Evolutionary conservation across 2,888 invertebrate genomes (phyloP).

Genomic region (Phengaris arion): DNA sequence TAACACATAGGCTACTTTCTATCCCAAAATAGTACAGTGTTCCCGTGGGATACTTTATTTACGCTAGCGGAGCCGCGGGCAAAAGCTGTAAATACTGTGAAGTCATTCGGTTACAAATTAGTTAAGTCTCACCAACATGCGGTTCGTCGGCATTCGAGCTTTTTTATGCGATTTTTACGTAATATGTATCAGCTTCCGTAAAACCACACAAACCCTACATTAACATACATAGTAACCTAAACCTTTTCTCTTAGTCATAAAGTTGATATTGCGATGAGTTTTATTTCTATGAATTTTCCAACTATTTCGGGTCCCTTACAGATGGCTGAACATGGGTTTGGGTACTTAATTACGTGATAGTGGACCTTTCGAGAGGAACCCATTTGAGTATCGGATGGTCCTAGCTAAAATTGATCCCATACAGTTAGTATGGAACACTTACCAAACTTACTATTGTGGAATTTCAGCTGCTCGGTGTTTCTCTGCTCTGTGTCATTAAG

Average conservation of each 20-base stretch:
- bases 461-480: not conserved
- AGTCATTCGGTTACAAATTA: not conserved
- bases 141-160: not conserved
- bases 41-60: no score
- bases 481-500: conserved; percentile 39
- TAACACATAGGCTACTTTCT: no score
- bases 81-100: not conserved
- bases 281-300: conserved; percentile 44
- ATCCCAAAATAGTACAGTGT: no score
- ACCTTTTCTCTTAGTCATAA: conserved; percentile 31
- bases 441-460: not conserved
- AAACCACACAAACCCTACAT: not conserved
- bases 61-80: no score
- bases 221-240: not conserved
- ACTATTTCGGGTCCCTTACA: conserved; percentile 61
- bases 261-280: conserved; percentile 41
- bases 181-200: not conserved
- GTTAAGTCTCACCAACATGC: not conserved
- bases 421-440: not conserved
- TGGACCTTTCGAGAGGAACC: conserved; percentile 61
- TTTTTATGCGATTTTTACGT: conserved; percentile 10
- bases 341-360: conserved; percentile 77
- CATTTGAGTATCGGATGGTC: conserved; percentile 33
- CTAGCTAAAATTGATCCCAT: not conserved
- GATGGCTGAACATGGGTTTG: conserved; percentile 66